Evolutionary conservation across 2,113 vertebrate genomes (phyloP).

Genomic region (Tragulus kanchil): DNA sequence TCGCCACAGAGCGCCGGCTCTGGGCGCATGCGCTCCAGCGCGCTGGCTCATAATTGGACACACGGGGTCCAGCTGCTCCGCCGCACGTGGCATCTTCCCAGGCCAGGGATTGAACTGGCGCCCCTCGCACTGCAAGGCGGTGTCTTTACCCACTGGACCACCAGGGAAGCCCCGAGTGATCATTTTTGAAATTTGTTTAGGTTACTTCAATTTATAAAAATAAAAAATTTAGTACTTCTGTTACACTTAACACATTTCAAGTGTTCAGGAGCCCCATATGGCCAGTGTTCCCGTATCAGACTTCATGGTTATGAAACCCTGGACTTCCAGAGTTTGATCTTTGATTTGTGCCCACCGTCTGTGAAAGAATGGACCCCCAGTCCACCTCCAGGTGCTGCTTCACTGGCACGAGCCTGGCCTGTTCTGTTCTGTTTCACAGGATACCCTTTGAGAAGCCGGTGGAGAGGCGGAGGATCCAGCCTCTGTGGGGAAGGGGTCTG

Average conservation of each 20-base stretch:
- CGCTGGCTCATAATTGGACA: too few relatives aligned
- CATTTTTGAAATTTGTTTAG: background rate
- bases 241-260: background rate
- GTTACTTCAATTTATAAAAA: background rate
- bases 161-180: background rate
- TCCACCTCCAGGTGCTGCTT: background rate
- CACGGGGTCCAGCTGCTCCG: too few relatives aligned
- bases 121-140: background rate
- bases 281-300: accelerated
- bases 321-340: background rate
- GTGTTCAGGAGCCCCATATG: background rate
- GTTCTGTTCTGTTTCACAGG: background rate
- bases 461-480: background rate
- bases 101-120: background rate
- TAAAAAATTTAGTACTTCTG: background rate
- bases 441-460: background rate
- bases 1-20: too few relatives aligned
- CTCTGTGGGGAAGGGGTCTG: background rate
- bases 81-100: too few relatives aligned
- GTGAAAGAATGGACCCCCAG: background rate
- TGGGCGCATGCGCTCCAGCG: too few relatives aligned
- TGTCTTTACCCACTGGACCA: background rate
- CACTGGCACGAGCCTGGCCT: background rate
- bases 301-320: background rate
- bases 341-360: background rate